phyloP scores from a whole-genome alignment of 2,797 vertebrate species.

The Enteromius unitaeniatus region DNA sequence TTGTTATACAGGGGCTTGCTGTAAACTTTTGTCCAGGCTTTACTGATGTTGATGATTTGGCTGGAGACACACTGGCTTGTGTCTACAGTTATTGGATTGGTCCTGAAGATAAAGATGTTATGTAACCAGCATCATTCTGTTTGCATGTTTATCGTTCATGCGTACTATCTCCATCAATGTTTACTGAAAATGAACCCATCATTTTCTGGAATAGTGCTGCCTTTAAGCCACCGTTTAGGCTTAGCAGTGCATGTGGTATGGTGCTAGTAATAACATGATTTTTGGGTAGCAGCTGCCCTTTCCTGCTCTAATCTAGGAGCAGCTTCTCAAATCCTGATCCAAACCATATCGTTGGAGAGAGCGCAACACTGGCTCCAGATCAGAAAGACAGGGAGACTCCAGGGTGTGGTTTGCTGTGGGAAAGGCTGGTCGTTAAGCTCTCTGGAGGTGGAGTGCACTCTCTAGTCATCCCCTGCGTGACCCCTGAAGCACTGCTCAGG shows the following conservation, averaged over 20 bases:
- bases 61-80: constrained; percentile 3
- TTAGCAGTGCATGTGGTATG: not conserved
- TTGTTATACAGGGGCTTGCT: not conserved
- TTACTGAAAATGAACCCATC: not conserved
- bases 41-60: not conserved
- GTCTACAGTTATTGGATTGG: constrained; percentile 19
- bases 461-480: constrained; percentile 62
- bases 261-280: not conserved
- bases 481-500: constrained; percentile 62
- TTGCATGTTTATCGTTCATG: constrained; percentile 16
- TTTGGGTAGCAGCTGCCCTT: constrained; percentile 7
- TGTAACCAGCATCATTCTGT: constrained; percentile 30
- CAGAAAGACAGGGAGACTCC: constrained; percentile 34
- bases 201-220: not conserved
- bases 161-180: not conserved
- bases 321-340: constrained; percentile 24
- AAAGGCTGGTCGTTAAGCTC: constrained; percentile 54
- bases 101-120: constrained; percentile 27
- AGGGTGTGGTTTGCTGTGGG: constrained; percentile 61
- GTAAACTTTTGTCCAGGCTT: not conserved
- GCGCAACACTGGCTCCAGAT: constrained; percentile 33
- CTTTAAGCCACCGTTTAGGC: not conserved
- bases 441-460: constrained; percentile 57
- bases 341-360: constrained; percentile 21
- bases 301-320: constrained; percentile 11